phyloP scores from a whole-genome alignment of 2,888 invertebrate species.

The Heliconius aoede region DNA sequence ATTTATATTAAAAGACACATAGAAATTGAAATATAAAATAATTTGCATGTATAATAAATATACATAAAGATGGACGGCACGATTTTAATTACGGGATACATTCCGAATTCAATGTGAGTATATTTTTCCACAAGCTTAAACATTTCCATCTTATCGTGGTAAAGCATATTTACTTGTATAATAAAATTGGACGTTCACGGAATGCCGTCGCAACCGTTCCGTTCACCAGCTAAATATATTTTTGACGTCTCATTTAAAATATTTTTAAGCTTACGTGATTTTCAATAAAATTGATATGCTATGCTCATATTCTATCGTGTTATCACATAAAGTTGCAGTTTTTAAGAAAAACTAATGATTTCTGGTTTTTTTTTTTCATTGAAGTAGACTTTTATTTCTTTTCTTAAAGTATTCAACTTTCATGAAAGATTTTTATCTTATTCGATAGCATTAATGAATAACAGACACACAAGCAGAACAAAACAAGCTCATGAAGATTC shows the following conservation, averaged over 20 bases:
- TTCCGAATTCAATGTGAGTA: constrained; percentile 30
- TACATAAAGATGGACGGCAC: not conserved
- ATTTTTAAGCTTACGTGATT: constrained; percentile 38
- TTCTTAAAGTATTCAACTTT: not conserved
- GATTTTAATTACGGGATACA: constrained; percentile 25
- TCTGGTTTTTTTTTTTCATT: not conserved
- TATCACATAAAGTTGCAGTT: not conserved
- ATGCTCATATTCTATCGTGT: constrained; percentile 11
- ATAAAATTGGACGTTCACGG: constrained; percentile 42
- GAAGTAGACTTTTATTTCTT: not conserved
- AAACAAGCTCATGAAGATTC: constrained; percentile 16
- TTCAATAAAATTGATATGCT: constrained; percentile 30
- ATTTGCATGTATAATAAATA: not conserved
- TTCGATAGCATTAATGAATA: not conserved
- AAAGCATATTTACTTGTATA: constrained; percentile 43
- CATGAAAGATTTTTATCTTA: not conserved
- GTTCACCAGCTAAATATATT: constrained; percentile 36
- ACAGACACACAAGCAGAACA: not conserved
- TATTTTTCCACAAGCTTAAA: constrained; percentile 31
- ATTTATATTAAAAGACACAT: not conserved
- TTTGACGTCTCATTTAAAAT: constrained; percentile 42
- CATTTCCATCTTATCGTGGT: constrained; percentile 42
- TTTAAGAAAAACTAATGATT: not conserved
- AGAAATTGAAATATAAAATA: not conserved
- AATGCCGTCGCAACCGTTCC: constrained; percentile 36